Evolutionary conservation across 2,113 vertebrate species (phyloP).

Genomic region (Psilopogon haemacephalus): DNA sequence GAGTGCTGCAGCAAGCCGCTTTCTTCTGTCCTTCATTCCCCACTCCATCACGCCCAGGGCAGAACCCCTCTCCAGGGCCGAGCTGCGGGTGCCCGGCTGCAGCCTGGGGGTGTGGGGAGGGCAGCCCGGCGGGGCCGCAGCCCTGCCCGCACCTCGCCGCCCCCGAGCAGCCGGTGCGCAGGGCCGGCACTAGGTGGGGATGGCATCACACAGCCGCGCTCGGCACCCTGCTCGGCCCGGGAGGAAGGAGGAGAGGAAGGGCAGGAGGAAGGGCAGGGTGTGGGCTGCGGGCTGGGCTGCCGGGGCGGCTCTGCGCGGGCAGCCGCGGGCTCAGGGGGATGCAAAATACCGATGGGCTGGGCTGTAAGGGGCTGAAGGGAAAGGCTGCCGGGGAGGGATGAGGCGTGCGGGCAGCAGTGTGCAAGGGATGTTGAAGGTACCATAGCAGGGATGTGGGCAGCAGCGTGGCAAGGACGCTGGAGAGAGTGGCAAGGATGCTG

Average conservation of each 20-base stretch:
- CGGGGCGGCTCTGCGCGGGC: not conserved
- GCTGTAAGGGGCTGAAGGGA: not conserved
- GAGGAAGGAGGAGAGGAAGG: not conserved
- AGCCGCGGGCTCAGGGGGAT: not conserved
- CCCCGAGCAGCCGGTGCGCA: not conserved
- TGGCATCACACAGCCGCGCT: not conserved
- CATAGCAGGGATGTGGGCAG: too few species aligned
- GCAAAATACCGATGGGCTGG: not conserved
- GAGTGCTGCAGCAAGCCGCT: not conserved
- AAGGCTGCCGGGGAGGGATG: not conserved
- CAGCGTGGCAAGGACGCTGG: not conserved
- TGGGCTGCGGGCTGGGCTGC: not conserved
- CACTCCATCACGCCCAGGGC: not conserved
- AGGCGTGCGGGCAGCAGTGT: not conserved
- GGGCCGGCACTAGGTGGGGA: conserved; percentile 59
- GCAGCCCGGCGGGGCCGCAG: not conserved
- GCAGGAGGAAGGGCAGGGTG: not conserved
- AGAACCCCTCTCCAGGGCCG: not conserved
- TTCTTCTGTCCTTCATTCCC: not conserved
- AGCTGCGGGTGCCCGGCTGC: not conserved
- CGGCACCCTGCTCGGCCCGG: not conserved
- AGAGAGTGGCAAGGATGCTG: not conserved
- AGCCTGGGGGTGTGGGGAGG: not conserved
- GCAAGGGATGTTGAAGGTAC: not conserved
- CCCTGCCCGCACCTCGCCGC: not conserved